A percentile compares a stretch with the other conserved stretches of the same genome.
phyloP scores from a whole-genome alignment of 2,888 invertebrate species.

The Euspilapteryx auroguttella region DNA sequence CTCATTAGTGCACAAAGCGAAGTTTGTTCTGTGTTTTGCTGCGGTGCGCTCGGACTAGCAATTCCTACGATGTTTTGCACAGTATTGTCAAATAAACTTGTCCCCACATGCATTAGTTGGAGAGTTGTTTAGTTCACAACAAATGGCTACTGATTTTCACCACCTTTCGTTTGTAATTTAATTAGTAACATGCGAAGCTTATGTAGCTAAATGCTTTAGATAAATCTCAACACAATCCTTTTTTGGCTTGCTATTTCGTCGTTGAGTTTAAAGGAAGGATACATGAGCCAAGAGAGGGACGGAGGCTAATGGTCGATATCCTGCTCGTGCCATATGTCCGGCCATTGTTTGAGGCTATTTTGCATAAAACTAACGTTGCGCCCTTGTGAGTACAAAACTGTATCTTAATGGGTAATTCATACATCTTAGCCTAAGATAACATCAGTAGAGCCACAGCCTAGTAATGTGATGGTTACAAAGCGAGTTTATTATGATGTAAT shows the following conservation, averaged over 20 bases:
- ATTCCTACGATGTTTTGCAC: slow-evolving; percentile 41
- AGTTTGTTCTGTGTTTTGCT: slow-evolving; percentile 55
- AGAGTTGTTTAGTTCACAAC: neutral
- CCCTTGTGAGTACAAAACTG: too few species aligned
- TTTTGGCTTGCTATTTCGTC: neutral
- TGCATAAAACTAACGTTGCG: slow-evolving; percentile 4
- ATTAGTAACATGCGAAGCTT: too few species aligned
- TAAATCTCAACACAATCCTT: too few species aligned
- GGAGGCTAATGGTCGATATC: slow-evolving; percentile 16
- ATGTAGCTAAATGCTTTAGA: too few species aligned
- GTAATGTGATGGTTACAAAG: too few species aligned
- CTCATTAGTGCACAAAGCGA: slow-evolving; percentile 57
- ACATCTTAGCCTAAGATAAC: too few species aligned
- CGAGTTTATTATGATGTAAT: slow-evolving; percentile 32
- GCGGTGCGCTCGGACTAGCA: slow-evolving; percentile 48
- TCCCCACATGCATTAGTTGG: neutral
- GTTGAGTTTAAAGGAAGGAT: neutral
- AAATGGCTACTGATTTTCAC: too few species aligned
- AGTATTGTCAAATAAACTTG: slow-evolving; percentile 10
- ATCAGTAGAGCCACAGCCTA: too few species aligned
- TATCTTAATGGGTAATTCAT: too few species aligned
- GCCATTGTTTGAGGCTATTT: slow-evolving; percentile 21
- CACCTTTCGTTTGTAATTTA: too few species aligned
- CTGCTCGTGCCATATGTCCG: slow-evolving; percentile 30
- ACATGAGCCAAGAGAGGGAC: slow-evolving; percentile 1